Percentiles rank a stretch among this genome's conserved stretches.
Evolutionary conservation across 2,888 invertebrate species (phyloP).

Genomic region (Incurvaria masculella): DNA sequence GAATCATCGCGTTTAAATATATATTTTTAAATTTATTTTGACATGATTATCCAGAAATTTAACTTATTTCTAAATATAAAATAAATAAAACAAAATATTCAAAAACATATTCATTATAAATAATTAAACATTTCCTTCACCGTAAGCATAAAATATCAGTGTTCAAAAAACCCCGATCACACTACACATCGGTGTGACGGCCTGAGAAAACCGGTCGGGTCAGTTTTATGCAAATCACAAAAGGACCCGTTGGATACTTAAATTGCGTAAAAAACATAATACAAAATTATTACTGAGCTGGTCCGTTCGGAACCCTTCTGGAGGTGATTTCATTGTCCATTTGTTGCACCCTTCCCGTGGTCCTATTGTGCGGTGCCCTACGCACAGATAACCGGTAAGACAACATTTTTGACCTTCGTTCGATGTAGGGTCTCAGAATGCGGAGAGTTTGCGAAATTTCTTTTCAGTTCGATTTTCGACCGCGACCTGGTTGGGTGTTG

Average conservation of each 20-base stretch:
- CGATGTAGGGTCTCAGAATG: conserved; percentile 15
- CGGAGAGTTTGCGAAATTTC: conserved; percentile 31
- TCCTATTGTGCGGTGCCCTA: conserved; percentile 33
- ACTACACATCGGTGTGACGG: not conserved
- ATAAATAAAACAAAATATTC: no score
- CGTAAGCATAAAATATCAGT: not conserved
- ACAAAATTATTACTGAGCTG: not conserved
- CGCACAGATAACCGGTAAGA: conserved; percentile 54
- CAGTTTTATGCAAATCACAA: conserved; percentile 50
- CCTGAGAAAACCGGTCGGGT: conserved; percentile 47
- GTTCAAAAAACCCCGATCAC: not conserved
- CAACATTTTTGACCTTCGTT: conserved; percentile 46
- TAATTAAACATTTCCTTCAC: no score
- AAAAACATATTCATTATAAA: no score
- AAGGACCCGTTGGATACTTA: conserved; percentile 51
- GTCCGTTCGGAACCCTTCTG: not conserved
- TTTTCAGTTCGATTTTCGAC: conserved; percentile 41
- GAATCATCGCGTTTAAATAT: no score
- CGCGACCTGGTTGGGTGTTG: no score
- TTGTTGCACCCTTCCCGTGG: conserved; percentile 37
- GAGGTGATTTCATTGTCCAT: conserved; percentile 45
- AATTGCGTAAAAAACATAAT: conserved; percentile 26
- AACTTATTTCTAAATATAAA: no score
- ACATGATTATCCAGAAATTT: no score
- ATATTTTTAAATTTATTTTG: no score